Conservation (phyloP, 2,113 vertebrate genomes). For the Zosterops lateralis region DNA sequence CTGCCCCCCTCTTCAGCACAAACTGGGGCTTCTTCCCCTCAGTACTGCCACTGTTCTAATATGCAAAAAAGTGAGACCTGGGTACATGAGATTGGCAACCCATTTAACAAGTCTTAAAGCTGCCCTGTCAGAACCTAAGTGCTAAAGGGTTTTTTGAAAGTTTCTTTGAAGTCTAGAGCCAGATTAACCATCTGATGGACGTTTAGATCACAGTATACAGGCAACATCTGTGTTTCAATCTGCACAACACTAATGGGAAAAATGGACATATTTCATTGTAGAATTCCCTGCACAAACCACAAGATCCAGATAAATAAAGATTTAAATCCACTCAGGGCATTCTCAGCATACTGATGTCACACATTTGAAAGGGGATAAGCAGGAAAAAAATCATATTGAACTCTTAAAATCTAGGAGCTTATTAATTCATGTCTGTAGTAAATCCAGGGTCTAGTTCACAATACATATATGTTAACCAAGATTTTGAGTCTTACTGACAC, state of each 20-base stretch:
- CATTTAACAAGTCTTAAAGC: slow-evolving; percentile 40
- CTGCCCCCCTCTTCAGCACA: background rate
- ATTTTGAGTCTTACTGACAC: slow-evolving; percentile 41
- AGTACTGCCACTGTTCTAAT: background rate
- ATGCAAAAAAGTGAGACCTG: background rate
- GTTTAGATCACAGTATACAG: slow-evolving; percentile 17
- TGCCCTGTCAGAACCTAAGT: slow-evolving; percentile 6
- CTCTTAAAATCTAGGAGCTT: background rate
- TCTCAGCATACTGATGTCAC: slow-evolving; percentile 13
- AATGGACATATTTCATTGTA: slow-evolving; percentile 23
- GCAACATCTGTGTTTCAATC: slow-evolving; percentile 60
- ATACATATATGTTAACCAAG: slow-evolving; percentile 3
- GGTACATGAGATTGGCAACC: background rate
- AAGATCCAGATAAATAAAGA: slow-evolving; percentile 61
- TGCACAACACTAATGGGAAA: slow-evolving; percentile 38
- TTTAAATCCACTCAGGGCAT: slow-evolving; percentile 31
- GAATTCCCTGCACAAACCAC: slow-evolving; percentile 31
- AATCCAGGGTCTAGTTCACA: background rate
- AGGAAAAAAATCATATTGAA: background rate
- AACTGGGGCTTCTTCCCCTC: background rate
- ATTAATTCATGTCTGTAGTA: background rate
- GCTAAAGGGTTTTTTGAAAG: slow-evolving; percentile 29
- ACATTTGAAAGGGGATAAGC: background rate
- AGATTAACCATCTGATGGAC: slow-evolving; percentile 54
- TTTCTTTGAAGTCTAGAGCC: background rate